These are phyloP conservation scores for Euwallacea similis DNA, from an alignment of 1,140 invertebrate genomes.

Conservation along the genomic window DNA sequence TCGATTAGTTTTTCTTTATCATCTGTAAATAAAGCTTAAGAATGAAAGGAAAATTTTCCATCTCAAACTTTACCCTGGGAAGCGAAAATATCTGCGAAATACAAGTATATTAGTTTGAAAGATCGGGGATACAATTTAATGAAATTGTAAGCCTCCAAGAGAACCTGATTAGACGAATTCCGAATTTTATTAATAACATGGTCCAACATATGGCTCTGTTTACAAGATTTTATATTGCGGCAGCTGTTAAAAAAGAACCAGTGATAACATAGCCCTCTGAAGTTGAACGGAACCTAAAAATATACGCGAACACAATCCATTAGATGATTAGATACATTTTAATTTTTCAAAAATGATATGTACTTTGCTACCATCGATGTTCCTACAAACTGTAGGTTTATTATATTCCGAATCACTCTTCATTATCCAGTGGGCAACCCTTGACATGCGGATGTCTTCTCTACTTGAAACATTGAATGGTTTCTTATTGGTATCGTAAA, in stretches of 20 bases:
- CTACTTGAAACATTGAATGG: too few relatives aligned
- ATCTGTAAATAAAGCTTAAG: background rate
- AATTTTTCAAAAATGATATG: background rate
- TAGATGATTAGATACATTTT: background rate
- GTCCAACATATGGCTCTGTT: background rate
- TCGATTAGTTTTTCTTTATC: slow-evolving; percentile 5
- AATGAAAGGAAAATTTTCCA: background rate
- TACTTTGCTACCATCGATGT: too few relatives aligned
- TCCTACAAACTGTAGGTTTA: too few relatives aligned
- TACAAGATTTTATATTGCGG: background rate
- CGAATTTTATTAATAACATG: background rate
- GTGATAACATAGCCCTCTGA: slow-evolving; percentile 9
- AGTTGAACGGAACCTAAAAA: slow-evolving; percentile 15
- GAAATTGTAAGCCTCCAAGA: slow-evolving; percentile 17
- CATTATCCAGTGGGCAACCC: too few relatives aligned
- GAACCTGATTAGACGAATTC: background rate
- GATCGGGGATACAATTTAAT: background rate
- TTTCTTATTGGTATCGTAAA: too few relatives aligned
- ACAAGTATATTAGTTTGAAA: background rate
- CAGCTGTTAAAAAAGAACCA: slow-evolving; percentile 6
- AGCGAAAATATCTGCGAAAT: slow-evolving; percentile 18
- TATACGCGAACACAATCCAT: background rate
- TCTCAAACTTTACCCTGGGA: slow-evolving; percentile 4
- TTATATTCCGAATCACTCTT: too few relatives aligned
- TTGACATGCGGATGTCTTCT: too few relatives aligned